Evolutionary conservation across 2,113 vertebrate species (phyloP), one percentile per base, ranked within the genome.

Genomic region (Cnemophilus loriae): DNA sequence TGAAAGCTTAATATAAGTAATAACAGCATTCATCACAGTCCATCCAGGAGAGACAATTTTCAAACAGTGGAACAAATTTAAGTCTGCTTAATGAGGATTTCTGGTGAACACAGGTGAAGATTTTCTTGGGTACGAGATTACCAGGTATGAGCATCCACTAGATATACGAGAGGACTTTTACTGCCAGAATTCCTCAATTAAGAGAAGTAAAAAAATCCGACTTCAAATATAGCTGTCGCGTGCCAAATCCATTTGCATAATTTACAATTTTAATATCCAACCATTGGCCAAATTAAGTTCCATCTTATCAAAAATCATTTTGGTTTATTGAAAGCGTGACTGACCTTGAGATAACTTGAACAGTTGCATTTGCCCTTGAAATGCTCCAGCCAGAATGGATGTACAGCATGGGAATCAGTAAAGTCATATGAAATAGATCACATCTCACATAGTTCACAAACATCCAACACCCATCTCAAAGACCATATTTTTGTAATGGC

Each of bases 1-100:
- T 91, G 65, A 89, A 93, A 80, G 60, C 80, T 97, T 96, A 83
- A 96, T 95, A 73, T 87, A 59, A 87, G 57, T 97, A 97, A 95
- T 89, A 88, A 95, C 37, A 82, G 30, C 71, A 96, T 97, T 95
- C 67, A 96, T 97, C 95, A 96, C 76, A 82, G 92, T 91, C 82
- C 61, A 87, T 42, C 22, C 7, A 46, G 33, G 53, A 86, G 49
- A 79, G 67, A 94, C 68, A 95, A 86, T 35, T 77, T 95, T 71
- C 89, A 96, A 88, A 92, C 61, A 94, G 87, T 46, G 55, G 50
- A 67, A 76, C 35, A 82, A 78, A 95, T 85, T 90, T 55, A 95
- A 87, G 74, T 63, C 92, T 93, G 59, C 56, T 96, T 75, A 97
- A 96, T 88, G 59, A 97, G 44, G 56, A 35, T 84, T 95, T 95